Evolutionary conservation across 2,888 invertebrate genomes (phyloP), one percentile per base, ranked within the genome.

Genomic region (Stratiomys singularior): DNA sequence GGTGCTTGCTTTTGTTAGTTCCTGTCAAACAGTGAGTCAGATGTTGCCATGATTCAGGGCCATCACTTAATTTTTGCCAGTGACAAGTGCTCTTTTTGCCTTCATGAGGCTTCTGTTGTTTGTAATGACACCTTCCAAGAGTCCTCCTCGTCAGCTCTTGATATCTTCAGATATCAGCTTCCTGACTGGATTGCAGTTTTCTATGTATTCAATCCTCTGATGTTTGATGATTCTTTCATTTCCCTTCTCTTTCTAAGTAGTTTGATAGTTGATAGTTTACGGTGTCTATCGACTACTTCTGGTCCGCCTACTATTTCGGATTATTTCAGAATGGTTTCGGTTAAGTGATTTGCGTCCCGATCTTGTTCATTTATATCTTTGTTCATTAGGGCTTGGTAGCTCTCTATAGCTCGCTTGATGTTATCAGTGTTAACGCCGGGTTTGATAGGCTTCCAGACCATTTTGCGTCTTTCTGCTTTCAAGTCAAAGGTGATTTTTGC

Each of bases 171-270:
- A 21, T 4, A 18, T 21, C 23, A 21, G n/a, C n/a, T 63, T 63
- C n/a, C 27, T 25, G 28, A 60, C 23, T 4, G 60, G n/a, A 21
- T 63, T 63, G 63, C 63, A 63, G 28, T 25, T 63, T 63, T 63
- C 28, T 1, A n/a, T 63, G 28, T 63, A 63, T 23, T 27, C 13
- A 25, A 63, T 63, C 28, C 63, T 63, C 27, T 63, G 15, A 27
- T 15, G 27, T 27, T 63, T 28, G 63, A 27, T 1, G 63, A 27
- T 63, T 13, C 4, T 63, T 63, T 63, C 63, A 63, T 63, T 63
- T 63, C 27, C 28, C 63, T 63, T 9, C n/a, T 25, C 13, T 63
- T 63, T 27, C 4, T 25, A 13, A 63, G 63, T 25, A 63, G 25
- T 2, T 18, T 27, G 13, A 27, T 25, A n/a, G 13, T 63, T 27